Evolutionary conservation across 2,797 vertebrate species (phyloP), one percentile per base, ranked within the genome.

Genomic region (Lutjanus campechanus): DNA sequence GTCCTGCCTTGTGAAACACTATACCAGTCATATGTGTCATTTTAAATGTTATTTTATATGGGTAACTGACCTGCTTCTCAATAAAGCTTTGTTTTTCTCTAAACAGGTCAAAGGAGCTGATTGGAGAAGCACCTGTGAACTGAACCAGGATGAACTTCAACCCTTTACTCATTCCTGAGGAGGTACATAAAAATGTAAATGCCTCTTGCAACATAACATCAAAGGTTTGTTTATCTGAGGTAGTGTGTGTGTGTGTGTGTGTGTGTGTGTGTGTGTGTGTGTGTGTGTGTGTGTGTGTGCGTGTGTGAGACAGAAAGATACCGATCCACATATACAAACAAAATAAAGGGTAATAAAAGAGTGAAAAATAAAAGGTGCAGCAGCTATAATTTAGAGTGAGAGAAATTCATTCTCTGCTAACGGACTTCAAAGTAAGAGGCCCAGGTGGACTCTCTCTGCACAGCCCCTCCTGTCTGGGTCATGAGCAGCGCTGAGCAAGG

Each of bases 351-450:
- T 22, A 19, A 17, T 58, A 2, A 41, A 13, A 7, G 19, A 53
- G 29, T 0, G 1, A 36, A 4, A 75, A 50, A 62, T 8, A 55
- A 10, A 78, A 56, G 1, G 25, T 41, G 47, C 47, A 72, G 78
- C 53, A 73, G 56, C 56, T 78, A 69, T 29, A 2, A 9, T 75
- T 77, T 66, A 81, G 40, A 74, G 47, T 36, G 20, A 73, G 25
- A 79, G 20, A 65, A 77, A 85, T 20, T 54, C 13, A 84, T 73
- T 85, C 41, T 81, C 75, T 83, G 41, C 54, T 82, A 50, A 71
- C 65, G 11, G 36, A 84, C 89, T 90, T 92, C 81, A 91, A 93
- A 90, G 85, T 61, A n/a, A 82, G 64, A 71, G 69, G 69, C 54
- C 49, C 53, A 73, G 63, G 58, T 75, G 50, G 47, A 84, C 50